These are phyloP conservation scores for Vannuccia rotundouncinata DNA, from an alignment of 2,888 invertebrate species.

Conservation along the genomic window DNA sequence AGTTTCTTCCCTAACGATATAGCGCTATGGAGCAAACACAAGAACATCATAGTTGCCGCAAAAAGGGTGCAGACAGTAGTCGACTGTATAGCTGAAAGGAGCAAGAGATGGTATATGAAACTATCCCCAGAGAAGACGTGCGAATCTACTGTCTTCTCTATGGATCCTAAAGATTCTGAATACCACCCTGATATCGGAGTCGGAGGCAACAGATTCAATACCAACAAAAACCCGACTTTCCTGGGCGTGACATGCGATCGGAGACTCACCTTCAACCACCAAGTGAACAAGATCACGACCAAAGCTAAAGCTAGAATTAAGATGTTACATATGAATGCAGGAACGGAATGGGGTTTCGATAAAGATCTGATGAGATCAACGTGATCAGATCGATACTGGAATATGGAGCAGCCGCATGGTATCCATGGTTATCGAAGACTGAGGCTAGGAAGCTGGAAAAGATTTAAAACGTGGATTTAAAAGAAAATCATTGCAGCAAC, in stretches of 20 bases:
- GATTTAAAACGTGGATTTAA: not conserved
- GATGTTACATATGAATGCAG: not conserved
- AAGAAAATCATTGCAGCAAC: not conserved
- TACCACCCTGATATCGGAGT: not conserved
- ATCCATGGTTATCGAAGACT: not conserved
- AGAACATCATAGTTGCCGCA: not conserved
- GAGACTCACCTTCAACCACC: not conserved
- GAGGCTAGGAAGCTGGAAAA: not conserved
- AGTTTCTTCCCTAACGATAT: not conserved
- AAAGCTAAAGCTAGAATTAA: not conserved
- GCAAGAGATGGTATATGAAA: not conserved
- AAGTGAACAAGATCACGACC: not conserved
- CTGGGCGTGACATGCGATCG: not conserved
- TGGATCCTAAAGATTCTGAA: not conserved
- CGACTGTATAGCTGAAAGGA: not conserved
- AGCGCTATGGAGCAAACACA: not conserved
- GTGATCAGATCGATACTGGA: not conserved
- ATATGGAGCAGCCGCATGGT: not conserved
- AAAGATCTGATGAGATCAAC: not conserved
- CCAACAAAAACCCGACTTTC: not conserved
- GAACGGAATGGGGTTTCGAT: not conserved
- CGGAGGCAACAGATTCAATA: not conserved
- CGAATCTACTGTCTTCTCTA: not conserved
- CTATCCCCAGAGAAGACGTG: not conserved
- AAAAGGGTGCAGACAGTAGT: not conserved